Evolutionary conservation across 1,140 invertebrate species (phyloP), one percentile per base, ranked within the genome.

Genomic region (Nautilus pompilius): DNA sequence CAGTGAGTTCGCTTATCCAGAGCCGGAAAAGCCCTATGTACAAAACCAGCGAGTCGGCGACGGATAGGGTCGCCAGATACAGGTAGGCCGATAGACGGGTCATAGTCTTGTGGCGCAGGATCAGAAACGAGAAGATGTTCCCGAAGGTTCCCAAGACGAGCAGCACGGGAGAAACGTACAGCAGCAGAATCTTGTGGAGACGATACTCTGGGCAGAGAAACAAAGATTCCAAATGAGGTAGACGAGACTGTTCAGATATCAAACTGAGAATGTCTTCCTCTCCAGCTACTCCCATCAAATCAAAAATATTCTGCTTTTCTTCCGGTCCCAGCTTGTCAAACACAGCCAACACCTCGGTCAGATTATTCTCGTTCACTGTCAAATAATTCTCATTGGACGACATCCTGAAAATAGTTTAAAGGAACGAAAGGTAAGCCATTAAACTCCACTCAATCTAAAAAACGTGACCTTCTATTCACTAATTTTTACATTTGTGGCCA

Each of bases 101-200:
- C 67, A 73, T 73, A 3, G 71, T 29, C 5, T 45, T 17, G 26
- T 67, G 68, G 1, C 65, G 62, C 33, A 81, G 57, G 15, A 80
- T 71, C 0, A 75, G 46, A 49, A 80, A 76, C 0, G 74, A 72
- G 36, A 80, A 66, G 28, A 75, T 41, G 61, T 82, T 82, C 1
- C 80, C 80, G 17, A 81, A 62, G 1, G 79, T 78, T 5, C 79
- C 79, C 10, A 82, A 20, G 0, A 77, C 24, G 4, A 80, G 57
- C 10, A 82, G 53, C 5, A 80, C 51, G 0, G 76, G 76, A 3
- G 78, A 72, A 6, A 78, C 58, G 57, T 75, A 75, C 0, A 79
- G 45, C 6, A 69, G 58, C 6, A 80, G 63, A 26, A 58, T 34
- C 62, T 74, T 73, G 46, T 77, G 73, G 2, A 69, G 58, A 22